Evolutionary conservation across 2,888 invertebrate genomes (phyloP).

Genomic region (Drosophila percnosoma): DNA sequence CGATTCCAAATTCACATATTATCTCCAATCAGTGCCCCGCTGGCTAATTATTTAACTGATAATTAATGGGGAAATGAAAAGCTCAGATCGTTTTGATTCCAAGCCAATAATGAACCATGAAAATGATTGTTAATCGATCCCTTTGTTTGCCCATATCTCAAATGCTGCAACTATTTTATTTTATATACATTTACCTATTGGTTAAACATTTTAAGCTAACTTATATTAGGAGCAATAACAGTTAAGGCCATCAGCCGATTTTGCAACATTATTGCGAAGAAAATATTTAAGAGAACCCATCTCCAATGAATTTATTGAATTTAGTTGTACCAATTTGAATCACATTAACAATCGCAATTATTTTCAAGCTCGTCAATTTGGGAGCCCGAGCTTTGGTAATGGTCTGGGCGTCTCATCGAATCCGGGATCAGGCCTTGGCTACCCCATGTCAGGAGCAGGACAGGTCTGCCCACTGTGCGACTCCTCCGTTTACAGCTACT

Average conservation of each 20-base stretch:
- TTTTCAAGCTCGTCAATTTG: slow-evolving; percentile 53
- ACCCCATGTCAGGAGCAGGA: slow-evolving; percentile 14
- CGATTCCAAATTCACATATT: not conserved
- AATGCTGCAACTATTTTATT: not conserved
- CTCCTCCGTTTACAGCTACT: slow-evolving; percentile 91
- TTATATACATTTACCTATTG: too few species aligned
- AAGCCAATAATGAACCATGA: not conserved
- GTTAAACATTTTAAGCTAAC: not conserved
- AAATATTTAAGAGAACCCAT: not conserved
- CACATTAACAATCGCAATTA: not conserved
- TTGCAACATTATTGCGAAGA: not conserved
- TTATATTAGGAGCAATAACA: not conserved
- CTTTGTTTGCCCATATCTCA: not conserved
- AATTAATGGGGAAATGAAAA: not conserved
- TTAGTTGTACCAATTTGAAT: not conserved
- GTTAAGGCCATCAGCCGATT: not conserved
- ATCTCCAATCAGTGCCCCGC: not conserved
- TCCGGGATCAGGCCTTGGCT: slow-evolving; percentile 8
- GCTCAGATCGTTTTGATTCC: not conserved
- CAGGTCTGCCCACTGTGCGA: slow-evolving; percentile 90
- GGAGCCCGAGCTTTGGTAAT: slow-evolving; percentile 54
- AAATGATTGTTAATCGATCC: not conserved
- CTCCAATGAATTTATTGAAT: not conserved
- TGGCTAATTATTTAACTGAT: not conserved
- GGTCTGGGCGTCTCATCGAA: slow-evolving; percentile 21